A percentile compares a stretch with the other conserved stretches of the same genome.
Conservation (phyloP, 2,113 vertebrate species). For the Saguinus midas region DNA sequence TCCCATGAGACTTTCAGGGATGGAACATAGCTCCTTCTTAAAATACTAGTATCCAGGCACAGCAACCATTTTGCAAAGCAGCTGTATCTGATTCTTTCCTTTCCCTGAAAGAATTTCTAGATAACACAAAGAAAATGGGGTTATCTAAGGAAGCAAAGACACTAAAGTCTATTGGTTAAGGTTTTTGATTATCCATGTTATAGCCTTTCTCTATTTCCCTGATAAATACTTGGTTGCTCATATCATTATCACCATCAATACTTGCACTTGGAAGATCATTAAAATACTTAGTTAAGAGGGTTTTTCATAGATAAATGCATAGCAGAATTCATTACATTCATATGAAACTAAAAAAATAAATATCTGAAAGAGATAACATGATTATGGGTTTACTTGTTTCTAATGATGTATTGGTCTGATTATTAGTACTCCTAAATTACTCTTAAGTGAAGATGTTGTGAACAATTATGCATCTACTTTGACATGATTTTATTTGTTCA, state of each 20-base stretch:
- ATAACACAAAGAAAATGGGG: not conserved
- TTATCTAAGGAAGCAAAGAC: not conserved
- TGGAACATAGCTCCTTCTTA: not conserved
- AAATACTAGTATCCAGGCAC: not conserved
- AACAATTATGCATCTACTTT: not conserved
- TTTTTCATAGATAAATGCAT: not conserved
- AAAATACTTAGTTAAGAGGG: not conserved
- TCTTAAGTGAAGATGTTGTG: not conserved
- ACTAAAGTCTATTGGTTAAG: not conserved
- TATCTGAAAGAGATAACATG: not conserved
- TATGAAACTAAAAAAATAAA: not conserved
- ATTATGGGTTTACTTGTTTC: not conserved
- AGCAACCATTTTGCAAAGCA: not conserved
- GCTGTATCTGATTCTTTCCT: not conserved
- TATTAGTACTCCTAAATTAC: not conserved
- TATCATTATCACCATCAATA: not conserved
- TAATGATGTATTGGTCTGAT: not conserved
- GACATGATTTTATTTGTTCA: not conserved
- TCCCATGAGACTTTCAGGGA: not conserved
- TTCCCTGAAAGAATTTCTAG: not conserved
- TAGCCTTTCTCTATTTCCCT: not conserved
- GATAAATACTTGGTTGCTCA: not conserved
- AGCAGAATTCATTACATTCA: not conserved
- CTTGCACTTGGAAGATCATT: constrained; percentile 8
- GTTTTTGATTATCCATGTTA: not conserved